These are phyloP conservation scores for Mallotus villosus DNA, from an alignment of 2,797 vertebrate species.

Conservation along the genomic window DNA sequence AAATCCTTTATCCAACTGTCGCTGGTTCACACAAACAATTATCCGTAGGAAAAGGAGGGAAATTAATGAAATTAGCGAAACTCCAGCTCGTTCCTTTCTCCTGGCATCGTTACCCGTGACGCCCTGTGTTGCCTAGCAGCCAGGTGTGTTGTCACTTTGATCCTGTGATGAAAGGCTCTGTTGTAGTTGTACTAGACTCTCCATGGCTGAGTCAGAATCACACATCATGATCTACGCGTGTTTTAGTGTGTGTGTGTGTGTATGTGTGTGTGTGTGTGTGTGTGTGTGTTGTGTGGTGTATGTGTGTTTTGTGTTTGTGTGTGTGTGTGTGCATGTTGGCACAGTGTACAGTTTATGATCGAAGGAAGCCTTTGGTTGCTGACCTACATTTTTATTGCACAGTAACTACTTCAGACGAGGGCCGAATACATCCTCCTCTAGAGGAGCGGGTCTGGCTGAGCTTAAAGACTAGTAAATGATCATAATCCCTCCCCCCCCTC, in stretches of 20 bases:
- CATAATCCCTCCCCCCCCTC: constrained; percentile 74
- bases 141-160: constrained; percentile 28
- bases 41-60: constrained; percentile 72
- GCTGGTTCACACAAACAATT: constrained; percentile 81
- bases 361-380: constrained; percentile 61
- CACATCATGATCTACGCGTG: background rate
- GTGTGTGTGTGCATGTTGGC: constrained; percentile 18
- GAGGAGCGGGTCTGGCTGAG: constrained; percentile 4
- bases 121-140: constrained; percentile 32
- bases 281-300: background rate
- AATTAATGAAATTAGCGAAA: constrained; percentile 80
- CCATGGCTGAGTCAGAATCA: constrained; percentile 39
- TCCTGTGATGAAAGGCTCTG: constrained; percentile 48
- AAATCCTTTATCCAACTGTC: constrained; percentile 78
- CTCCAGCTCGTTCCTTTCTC: constrained; percentile 66
- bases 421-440: too few species aligned
- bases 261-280: constrained; percentile 14
- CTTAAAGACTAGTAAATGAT: constrained; percentile 69
- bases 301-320: constrained; percentile 3
- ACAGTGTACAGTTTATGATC: constrained; percentile 1
- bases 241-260: background rate
- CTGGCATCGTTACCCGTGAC: constrained; percentile 62
- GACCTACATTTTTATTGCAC: constrained; percentile 75
- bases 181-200: constrained; percentile 39
- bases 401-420: constrained; percentile 77